Percentiles rank a stretch among this genome's conserved stretches.
phyloP scores from a whole-genome alignment of 2,113 vertebrate species.

The Glaucomys volans region DNA sequence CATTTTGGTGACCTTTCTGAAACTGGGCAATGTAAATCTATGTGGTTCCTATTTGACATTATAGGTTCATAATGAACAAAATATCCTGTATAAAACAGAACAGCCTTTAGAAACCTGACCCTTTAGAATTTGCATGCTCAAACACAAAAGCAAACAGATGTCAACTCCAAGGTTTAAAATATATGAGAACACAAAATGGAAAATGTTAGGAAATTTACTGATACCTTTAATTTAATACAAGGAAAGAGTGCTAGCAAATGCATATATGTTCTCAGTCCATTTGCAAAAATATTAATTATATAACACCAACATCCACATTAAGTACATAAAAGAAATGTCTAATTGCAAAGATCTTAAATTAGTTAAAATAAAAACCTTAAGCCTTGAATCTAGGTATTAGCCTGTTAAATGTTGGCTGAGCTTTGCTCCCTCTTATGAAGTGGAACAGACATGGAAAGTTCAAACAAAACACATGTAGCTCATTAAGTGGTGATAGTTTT shows the following conservation, averaged over 20 bases:
- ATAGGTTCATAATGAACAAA: slow-evolving; percentile 54
- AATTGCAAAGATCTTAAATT: slow-evolving; percentile 44
- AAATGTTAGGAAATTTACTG: slow-evolving; percentile 52
- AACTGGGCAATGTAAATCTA: slow-evolving; percentile 77
- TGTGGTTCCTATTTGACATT: slow-evolving; percentile 76
- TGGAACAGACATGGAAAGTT: neutral
- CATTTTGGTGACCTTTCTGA: slow-evolving; percentile 80
- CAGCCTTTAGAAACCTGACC: slow-evolving; percentile 1
- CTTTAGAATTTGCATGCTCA: slow-evolving; percentile 74
- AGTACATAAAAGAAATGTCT: slow-evolving; percentile 10
- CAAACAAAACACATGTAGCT: slow-evolving; percentile 9
- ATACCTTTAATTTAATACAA: slow-evolving; percentile 19
- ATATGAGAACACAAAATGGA: slow-evolving; percentile 36
- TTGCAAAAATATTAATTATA: slow-evolving; percentile 40
- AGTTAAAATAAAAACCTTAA: slow-evolving; percentile 28
- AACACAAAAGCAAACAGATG: slow-evolving; percentile 75
- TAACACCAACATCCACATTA: neutral
- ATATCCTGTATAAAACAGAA: slow-evolving; percentile 65
- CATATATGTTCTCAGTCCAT: neutral
- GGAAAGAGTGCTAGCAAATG: slow-evolving; percentile 7
- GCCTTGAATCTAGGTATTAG: slow-evolving; percentile 8
- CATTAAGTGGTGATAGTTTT: neutral
- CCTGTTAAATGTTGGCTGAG: slow-evolving; percentile 42
- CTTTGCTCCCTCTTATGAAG: neutral
- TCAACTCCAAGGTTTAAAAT: slow-evolving; percentile 50